Base-by-base conservation (phyloP, 2,113 vertebrate species). In the Grammomys surdaster region DNA sequence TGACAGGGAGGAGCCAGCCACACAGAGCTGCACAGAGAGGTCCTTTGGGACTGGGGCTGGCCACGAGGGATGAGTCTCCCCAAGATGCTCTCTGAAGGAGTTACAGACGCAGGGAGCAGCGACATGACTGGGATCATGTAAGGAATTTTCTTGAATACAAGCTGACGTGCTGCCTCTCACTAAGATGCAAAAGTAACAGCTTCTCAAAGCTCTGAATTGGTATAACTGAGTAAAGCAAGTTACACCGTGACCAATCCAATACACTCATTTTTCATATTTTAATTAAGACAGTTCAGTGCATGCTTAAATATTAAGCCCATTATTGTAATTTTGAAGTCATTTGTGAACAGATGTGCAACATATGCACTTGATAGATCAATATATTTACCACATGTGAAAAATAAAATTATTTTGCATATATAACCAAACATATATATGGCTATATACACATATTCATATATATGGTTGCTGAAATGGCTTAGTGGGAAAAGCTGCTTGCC, bases 121-220 rank as follows among this genome's bases (percentile, higher is more conserved):
- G 99, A 97, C 99, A 99, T 98, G 98, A 98, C 95, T 97, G 98
- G 98, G 98, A 97, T 51, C 99, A 99, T 92, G 99, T 97, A 24
- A 98, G 17, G 22, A 7, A 73, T 14, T 46, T 88, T 65, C 60
- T 46, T 46, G 46, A 67, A 5, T 12, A 81, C 31, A 73, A 5
- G 91, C 73, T 3, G 82, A 78, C 46, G 16, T 81, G 51, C 95
- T 28, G 26, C 0, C n/a, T 80, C 72, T 92, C 69, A 72, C 14
- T 65, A 89, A 51, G 28, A 96, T 28, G 72, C 33, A 67, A 93
- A 96, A 94, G 72, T 54, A 81, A 48, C 90, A 97, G 86, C 31
- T 97, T 97, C 84, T 82, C 77, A 87, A 78, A 97, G 91, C 90
- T 96, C 70, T 89, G 19, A 56, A 73, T 77, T 93, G 95, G 76